phyloP scores from a whole-genome alignment of 1,140 invertebrate genomes.

The Trachelipus rathkii region DNA sequence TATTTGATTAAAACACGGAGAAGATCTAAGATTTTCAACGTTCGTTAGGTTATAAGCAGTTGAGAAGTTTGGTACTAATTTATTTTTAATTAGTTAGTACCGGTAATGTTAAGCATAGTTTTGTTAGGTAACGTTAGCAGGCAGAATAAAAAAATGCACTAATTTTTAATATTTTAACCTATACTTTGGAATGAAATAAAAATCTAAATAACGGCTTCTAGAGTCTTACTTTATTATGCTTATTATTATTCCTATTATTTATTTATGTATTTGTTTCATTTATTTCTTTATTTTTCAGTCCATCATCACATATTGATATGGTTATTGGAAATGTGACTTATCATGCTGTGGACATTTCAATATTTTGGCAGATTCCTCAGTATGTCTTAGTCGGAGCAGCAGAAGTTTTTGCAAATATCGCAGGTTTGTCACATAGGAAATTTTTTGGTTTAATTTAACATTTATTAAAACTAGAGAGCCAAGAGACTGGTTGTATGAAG shows the following conservation, averaged over 20 bases:
- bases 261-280: not conserved
- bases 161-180: not conserved
- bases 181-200: not conserved
- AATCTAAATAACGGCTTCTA: not conserved
- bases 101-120: too few species aligned
- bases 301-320: conserved; percentile 47
- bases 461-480: too few species aligned
- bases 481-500: too few species aligned
- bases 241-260: not conserved
- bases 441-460: too few species aligned
- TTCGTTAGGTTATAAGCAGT: too few species aligned
- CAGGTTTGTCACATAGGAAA: conserved; percentile 47
- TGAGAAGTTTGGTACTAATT: too few species aligned
- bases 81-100: too few species aligned
- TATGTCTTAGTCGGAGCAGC: conserved; percentile 57
- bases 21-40: too few species aligned
- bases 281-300: conserved; percentile 24
- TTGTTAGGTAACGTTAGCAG: too few species aligned
- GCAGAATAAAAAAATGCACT: too few species aligned
- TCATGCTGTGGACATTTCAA: conserved; percentile 54
- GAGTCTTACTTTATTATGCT: not conserved
- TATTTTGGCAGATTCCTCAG: conserved; percentile 57
- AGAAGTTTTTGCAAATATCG: conserved; percentile 55
- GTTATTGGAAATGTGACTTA: conserved; percentile 51
- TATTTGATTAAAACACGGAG: too few species aligned